Conservation (phyloP, 1,140 invertebrate species). For the Brachionus manjavacas region DNA sequence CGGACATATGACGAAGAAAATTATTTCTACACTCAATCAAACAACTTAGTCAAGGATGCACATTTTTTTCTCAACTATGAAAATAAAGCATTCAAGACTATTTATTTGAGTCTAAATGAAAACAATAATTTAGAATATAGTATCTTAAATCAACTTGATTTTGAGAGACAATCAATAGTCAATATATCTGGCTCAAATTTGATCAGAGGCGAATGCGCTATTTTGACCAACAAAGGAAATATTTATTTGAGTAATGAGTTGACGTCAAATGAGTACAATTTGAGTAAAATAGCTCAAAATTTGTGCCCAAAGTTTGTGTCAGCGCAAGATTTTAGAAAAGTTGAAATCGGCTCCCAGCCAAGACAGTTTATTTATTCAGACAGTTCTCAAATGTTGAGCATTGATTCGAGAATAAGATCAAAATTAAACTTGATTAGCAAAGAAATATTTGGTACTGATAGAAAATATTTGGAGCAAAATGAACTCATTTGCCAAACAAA, state of each 20-base stretch:
- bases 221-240: slow-evolving; percentile 12
- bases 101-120: neutral
- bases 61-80: slow-evolving; percentile 5
- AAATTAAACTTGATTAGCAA: neutral
- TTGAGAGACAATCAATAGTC: neutral
- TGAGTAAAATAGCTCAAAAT: neutral
- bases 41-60: neutral
- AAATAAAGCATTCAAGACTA: neutral
- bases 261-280: neutral
- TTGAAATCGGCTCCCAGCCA: slow-evolving; percentile 20
- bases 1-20: neutral
- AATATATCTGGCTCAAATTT: neutral
- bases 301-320: neutral
- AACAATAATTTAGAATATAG: neutral
- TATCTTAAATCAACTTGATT: slow-evolving; percentile 14
- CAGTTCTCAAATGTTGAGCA: neutral
- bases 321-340: neutral
- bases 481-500: neutral
- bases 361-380: slow-evolving; percentile 12
- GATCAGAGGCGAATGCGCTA: slow-evolving; percentile 1
- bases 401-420: slow-evolving; percentile 14
- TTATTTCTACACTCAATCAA: neutral
- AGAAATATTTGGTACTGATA: neutral
- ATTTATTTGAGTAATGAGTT: neutral
- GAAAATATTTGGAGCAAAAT: neutral